phyloP scores from a whole-genome alignment of 2,888 invertebrate species.

The Sthenelais limicola region DNA sequence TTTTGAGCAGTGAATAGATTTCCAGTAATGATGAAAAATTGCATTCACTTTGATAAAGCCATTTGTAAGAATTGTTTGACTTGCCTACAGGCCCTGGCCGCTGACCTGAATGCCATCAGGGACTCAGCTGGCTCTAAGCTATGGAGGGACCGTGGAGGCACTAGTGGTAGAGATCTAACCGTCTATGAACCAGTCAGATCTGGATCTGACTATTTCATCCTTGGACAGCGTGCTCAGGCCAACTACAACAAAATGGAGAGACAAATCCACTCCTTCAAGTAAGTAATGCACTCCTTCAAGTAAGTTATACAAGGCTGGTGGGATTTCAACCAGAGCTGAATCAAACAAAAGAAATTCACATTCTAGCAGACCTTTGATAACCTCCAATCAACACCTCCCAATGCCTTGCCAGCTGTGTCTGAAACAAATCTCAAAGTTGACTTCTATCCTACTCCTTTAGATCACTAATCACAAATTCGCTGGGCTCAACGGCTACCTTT shows the following conservation, averaged over 20 bases:
- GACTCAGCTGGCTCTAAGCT: background rate
- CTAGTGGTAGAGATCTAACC: background rate
- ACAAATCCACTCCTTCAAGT: constrained; percentile 8
- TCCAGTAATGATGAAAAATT: no score
- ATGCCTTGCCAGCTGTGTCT: no score
- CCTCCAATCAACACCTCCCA: no score
- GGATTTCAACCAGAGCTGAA: no score
- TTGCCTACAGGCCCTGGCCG: background rate
- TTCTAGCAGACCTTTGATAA: no score
- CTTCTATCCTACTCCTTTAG: no score
- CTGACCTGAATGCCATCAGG: background rate
- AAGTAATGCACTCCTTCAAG: background rate
- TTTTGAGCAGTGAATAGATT: no score
- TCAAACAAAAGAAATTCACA: no score
- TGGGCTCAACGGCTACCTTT: no score
- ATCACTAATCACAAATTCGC: no score
- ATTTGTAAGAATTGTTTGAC: no score
- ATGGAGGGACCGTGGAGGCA: constrained; percentile 19
- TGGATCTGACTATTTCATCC: background rate
- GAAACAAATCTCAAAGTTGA: no score
- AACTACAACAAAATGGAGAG: background rate
- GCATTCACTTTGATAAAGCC: background rate
- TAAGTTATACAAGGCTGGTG: background rate
- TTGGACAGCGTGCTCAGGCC: constrained; percentile 8
- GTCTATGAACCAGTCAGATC: constrained; percentile 10